Evolutionary conservation across 2,888 invertebrate genomes (phyloP).

Genomic region (Synanthedon myopaeformis): DNA sequence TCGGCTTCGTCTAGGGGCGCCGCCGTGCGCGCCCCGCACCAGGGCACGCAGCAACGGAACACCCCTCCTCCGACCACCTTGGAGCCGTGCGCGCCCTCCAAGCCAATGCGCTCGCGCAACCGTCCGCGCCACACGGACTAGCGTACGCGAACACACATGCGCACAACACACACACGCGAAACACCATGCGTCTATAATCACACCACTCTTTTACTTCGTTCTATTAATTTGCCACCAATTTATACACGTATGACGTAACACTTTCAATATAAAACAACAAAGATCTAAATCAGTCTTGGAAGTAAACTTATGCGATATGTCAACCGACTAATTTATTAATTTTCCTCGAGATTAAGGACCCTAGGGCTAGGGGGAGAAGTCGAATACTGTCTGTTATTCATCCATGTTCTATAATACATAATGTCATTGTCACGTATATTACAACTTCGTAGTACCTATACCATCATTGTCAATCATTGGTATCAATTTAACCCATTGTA

Average conservation of each 20-base stretch:
- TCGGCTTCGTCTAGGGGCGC: conserved; percentile 72
- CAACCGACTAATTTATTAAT: conserved; percentile 21
- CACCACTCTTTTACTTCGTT: background rate
- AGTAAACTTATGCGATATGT: conserved; percentile 54
- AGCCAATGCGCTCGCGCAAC: conserved; percentile 63
- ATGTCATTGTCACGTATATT: background rate
- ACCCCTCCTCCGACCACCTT: conserved; percentile 81
- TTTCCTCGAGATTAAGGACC: background rate
- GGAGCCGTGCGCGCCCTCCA: conserved; percentile 53
- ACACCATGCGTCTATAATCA: conserved; percentile 6
- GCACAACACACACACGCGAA: conserved; percentile 13
- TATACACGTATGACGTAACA: conserved; percentile 15
- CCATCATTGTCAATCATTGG: background rate
- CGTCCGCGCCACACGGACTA: conserved; percentile 33
- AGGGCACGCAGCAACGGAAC: conserved; percentile 87
- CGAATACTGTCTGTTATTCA: background rate
- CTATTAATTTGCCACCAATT: background rate
- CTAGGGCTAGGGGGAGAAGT: background rate
- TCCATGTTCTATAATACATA: background rate
- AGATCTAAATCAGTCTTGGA: conserved; percentile 44
- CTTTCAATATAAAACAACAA: conserved; percentile 22
- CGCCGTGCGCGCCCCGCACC: conserved; percentile 81
- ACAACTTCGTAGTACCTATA: background rate
- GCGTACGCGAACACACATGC: conserved; percentile 10
- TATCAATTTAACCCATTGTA: background rate